Evolutionary conservation across 2,797 vertebrate species (phyloP).

Genomic region (Carcharodon carcharias): DNA sequence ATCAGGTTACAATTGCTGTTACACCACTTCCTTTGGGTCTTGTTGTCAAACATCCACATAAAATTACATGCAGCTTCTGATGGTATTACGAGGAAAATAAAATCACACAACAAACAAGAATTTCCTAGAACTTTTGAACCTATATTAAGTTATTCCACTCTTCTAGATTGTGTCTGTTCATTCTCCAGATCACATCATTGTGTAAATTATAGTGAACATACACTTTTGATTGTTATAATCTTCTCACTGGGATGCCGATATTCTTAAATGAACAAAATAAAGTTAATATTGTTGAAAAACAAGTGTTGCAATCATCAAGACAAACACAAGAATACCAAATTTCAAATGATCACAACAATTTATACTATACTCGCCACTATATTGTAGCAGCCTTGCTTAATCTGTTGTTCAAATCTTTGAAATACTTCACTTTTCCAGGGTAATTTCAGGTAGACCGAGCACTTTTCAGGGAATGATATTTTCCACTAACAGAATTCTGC

Average conservation of each 20-base stretch:
- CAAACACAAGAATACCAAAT: too few relatives aligned
- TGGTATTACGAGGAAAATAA: not conserved
- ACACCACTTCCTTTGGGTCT: not conserved
- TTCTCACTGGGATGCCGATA: not conserved
- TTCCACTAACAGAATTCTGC: too few relatives aligned
- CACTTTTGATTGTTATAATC: not conserved
- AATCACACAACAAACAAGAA: not conserved
- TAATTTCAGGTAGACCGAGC: too few relatives aligned
- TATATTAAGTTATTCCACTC: not conserved
- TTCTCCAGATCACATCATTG: not conserved
- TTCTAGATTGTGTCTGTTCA: not conserved
- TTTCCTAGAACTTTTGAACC: not conserved
- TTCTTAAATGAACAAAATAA: not conserved
- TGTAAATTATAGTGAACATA: not conserved
- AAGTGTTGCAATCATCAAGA: too few relatives aligned
- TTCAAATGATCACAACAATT: too few relatives aligned
- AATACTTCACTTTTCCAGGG: too few relatives aligned
- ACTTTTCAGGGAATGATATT: too few relatives aligned
- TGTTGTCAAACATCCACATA: not conserved
- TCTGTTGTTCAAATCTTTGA: too few relatives aligned
- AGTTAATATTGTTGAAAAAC: too few relatives aligned
- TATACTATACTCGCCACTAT: too few relatives aligned
- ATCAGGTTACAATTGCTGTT: not conserved
- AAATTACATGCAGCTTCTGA: not conserved
- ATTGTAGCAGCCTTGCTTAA: too few relatives aligned